Evolutionary conservation across 2,113 vertebrate genomes (phyloP).

Genomic region (Urocitellus parryii): DNA sequence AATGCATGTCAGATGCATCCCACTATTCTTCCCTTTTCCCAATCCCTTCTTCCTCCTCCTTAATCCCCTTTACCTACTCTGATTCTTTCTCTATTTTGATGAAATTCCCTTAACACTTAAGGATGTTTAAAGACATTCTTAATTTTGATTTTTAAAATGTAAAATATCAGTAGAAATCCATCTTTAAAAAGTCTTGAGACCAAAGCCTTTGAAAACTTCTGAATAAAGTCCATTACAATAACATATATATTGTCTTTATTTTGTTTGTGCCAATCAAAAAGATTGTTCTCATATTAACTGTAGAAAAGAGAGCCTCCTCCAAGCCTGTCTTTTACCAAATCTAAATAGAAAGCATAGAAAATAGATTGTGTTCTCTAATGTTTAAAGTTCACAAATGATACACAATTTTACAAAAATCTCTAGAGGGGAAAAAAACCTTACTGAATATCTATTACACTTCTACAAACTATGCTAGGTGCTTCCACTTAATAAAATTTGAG

Average conservation of each 20-base stretch:
- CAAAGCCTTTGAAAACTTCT: slow-evolving; percentile 30
- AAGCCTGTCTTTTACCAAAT: slow-evolving; percentile 7
- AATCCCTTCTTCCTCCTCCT: too few relatives aligned
- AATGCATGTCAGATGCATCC: too few relatives aligned
- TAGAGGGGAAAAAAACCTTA: background rate
- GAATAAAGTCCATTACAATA: background rate
- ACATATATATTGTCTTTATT: background rate
- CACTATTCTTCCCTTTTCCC: too few relatives aligned
- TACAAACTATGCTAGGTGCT: background rate
- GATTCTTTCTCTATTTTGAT: background rate
- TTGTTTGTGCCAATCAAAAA: slow-evolving; percentile 33
- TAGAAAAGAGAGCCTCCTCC: background rate
- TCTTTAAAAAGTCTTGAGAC: background rate
- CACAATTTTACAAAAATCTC: slow-evolving; percentile 53
- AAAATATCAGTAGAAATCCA: slow-evolving; percentile 22
- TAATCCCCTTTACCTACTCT: too few relatives aligned
- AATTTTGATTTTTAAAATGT: slow-evolving; percentile 43
- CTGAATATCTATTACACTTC: background rate
- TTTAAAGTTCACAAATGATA: slow-evolving; percentile 40
- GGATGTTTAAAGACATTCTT: background rate
- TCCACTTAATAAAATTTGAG: slow-evolving; percentile 53
- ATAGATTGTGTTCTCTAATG: background rate
- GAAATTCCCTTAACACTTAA: background rate
- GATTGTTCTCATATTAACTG: background rate
- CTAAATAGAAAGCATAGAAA: slow-evolving; percentile 54